phyloP scores from a whole-genome alignment of 2,888 invertebrate species.

The Dastarcus helophoroides region DNA sequence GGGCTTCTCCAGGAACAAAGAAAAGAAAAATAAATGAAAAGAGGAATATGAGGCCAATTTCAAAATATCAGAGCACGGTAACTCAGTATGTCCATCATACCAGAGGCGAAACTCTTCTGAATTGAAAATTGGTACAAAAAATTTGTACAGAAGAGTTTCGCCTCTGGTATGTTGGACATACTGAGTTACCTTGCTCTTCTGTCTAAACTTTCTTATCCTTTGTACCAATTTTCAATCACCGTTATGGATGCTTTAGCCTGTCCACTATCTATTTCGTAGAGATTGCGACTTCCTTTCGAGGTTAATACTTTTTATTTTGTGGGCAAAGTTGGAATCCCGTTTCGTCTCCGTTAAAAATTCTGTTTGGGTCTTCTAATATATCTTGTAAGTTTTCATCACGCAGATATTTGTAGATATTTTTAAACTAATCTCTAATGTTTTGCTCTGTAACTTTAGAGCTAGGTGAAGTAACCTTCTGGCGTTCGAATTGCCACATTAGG shows the following conservation, averaged over 20 bases:
- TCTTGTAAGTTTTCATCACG: conserved; percentile 4
- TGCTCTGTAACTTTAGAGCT: not conserved
- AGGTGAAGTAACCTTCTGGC: not conserved
- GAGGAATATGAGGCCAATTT: too few relatives aligned
- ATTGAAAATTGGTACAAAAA: too few relatives aligned
- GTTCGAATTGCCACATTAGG: not conserved
- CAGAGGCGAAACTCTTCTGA: too few relatives aligned
- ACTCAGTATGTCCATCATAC: too few relatives aligned
- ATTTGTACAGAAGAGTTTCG: too few relatives aligned
- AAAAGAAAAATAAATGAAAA: too few relatives aligned
- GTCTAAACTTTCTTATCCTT: too few relatives aligned
- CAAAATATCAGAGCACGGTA: too few relatives aligned
- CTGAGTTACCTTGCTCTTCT: too few relatives aligned
- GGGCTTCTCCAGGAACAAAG: too few relatives aligned
- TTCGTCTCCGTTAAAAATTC: conserved; percentile 7
- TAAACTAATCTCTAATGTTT: not conserved
- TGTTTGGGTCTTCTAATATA: conserved; percentile 7
- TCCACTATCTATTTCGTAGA: not conserved
- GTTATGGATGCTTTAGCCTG: not conserved
- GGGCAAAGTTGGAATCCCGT: conserved; percentile 8
- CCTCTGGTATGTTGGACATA: too few relatives aligned
- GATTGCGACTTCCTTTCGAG: not conserved
- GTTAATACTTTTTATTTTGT: conserved; percentile 9
- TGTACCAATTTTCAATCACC: too few relatives aligned
- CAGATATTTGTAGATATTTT: conserved; percentile 6